Conservation (phyloP, 2,888 invertebrate species). For the Aethes cnicana region DNA sequence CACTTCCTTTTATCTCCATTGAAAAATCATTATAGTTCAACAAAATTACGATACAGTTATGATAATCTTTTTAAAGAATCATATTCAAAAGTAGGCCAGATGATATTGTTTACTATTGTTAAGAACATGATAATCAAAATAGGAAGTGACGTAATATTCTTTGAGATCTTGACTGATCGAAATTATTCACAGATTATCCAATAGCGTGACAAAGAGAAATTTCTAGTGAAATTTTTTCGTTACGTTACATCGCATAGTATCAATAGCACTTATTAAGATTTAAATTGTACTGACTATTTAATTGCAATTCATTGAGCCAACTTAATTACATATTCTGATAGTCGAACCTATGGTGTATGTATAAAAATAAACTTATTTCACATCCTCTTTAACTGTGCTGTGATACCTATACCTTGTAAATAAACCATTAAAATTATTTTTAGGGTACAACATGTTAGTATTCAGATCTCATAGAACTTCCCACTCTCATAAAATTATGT, state of each 20-base stretch:
- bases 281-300: conserved; percentile 8
- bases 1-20: neutral
- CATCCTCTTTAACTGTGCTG: conserved; percentile 15
- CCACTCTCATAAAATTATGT: too few species aligned
- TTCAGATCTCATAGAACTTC: too few species aligned
- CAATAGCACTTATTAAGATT: conserved; percentile 6
- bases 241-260: conserved; percentile 47
- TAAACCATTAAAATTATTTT: too few species aligned
- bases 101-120: conserved; percentile 10
- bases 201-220: conserved; percentile 51
- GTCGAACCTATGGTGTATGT: too few species aligned
- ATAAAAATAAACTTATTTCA: conserved; percentile 12
- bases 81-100: too few species aligned
- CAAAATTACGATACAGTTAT: too few species aligned
- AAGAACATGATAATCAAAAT: conserved; percentile 9
- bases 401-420: neutral
- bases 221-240: conserved; percentile 47
- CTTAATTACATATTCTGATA: too few species aligned
- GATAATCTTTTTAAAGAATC: too few species aligned
- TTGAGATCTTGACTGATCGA: conserved; percentile 40
- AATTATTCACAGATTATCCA: conserved; percentile 58
- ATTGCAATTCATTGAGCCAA: neutral
- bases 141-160: conserved; percentile 15
- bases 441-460: too few species aligned
- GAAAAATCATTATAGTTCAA: too few species aligned